A percentile compares a stretch with the other conserved stretches of the same genome.
phyloP scores from a whole-genome alignment of 2,888 invertebrate species.

The Leucophenga montana region DNA sequence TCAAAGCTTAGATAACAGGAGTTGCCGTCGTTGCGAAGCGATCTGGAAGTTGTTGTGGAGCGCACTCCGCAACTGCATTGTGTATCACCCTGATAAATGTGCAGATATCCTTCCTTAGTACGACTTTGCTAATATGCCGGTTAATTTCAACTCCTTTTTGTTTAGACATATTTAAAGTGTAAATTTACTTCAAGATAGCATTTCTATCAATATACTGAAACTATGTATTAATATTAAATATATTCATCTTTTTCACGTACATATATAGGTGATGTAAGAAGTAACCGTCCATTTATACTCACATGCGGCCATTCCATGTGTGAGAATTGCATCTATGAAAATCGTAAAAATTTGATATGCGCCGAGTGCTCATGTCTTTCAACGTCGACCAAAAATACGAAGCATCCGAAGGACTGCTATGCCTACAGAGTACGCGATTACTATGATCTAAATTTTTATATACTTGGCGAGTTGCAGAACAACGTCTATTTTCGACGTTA shows the following conservation, averaged over 20 bases:
- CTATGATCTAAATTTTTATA: conserved; percentile 64
- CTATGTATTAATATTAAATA: too few species aligned
- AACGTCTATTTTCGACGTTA: conserved; percentile 45
- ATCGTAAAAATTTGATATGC: conserved; percentile 56
- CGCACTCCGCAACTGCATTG: too few species aligned
- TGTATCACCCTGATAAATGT: too few species aligned
- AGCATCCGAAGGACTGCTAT: conserved; percentile 25
- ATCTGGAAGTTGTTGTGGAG: too few species aligned
- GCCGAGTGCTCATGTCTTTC: conserved; percentile 52
- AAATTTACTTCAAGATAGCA: too few species aligned
- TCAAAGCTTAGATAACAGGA: too few species aligned
- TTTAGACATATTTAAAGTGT: too few species aligned
- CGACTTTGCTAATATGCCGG: too few species aligned
- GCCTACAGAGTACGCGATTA: conserved; percentile 35
- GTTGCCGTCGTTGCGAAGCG: too few species aligned
- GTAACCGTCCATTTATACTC: conserved; percentile 76
- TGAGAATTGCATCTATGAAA: conserved; percentile 76
- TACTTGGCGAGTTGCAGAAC: conserved; percentile 58
- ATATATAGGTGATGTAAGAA: conserved; percentile 34
- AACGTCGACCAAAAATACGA: conserved; percentile 38
- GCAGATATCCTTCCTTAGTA: too few species aligned
- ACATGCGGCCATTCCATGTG: conserved; percentile 82
- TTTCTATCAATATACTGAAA: too few species aligned
- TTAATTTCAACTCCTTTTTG: too few species aligned
- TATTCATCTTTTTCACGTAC: not conserved